A percentile compares a stretch with the other conserved stretches of the same genome.
Conservation (phyloP, 2,113 vertebrate species). For the Pseudorectes ferrugineus region DNA sequence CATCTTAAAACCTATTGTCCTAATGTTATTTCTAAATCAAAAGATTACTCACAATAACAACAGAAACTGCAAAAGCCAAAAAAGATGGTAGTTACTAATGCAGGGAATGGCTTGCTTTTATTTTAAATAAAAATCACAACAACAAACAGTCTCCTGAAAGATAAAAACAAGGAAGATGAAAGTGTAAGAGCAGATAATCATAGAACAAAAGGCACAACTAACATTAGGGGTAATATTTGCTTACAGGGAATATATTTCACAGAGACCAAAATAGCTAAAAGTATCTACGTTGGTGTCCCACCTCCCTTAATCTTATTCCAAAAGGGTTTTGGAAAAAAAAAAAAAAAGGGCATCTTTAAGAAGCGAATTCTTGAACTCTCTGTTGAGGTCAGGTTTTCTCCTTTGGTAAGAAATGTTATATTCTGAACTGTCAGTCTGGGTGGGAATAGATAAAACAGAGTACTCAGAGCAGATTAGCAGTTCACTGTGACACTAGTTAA, state of each 20-base stretch:
- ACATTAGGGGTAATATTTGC: background rate
- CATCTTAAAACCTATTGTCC: background rate
- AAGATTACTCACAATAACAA: background rate
- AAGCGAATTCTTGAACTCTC: background rate
- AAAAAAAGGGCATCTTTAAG: background rate
- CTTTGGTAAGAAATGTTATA: background rate
- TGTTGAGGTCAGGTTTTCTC: background rate
- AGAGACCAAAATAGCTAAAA: background rate
- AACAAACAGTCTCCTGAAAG: fast-evolving
- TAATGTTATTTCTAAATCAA: background rate
- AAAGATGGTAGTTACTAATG: background rate
- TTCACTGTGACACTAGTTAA: background rate
- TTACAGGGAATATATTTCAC: background rate
- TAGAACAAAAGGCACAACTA: background rate
- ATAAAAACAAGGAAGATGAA: background rate
- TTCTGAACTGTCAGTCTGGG: background rate
- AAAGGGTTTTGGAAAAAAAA: background rate
- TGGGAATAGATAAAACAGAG: background rate
- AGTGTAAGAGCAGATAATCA: background rate
- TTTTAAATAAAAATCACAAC: background rate
- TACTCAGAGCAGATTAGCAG: background rate
- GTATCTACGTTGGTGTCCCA: background rate
- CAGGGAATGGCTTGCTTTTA: background rate
- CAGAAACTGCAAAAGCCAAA: background rate
- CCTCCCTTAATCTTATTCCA: background rate